A percentile compares a stretch with the other conserved stretches of the same genome.
phyloP scores from a whole-genome alignment of 2,888 invertebrate genomes.

The Meiosimyza platycephala region DNA sequence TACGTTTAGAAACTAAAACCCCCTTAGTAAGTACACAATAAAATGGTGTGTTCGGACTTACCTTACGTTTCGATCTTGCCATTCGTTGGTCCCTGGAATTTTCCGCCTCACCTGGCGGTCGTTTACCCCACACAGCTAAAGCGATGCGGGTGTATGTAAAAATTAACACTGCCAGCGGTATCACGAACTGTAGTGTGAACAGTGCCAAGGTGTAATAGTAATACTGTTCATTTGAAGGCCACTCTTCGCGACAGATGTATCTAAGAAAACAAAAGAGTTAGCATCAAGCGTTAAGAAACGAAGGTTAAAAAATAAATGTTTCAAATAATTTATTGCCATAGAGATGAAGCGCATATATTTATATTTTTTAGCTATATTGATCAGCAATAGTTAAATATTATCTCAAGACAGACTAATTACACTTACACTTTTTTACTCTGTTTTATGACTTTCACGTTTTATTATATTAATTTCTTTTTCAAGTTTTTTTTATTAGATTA shows the following conservation, averaged over 20 bases:
- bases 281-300: not conserved
- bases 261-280: constrained; percentile 60
- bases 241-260: constrained; percentile 79
- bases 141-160: constrained; percentile 90
- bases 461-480: too few species aligned
- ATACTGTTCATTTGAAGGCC: constrained; percentile 74
- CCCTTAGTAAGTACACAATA: too few species aligned
- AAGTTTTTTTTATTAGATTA: too few species aligned
- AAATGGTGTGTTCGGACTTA: constrained; percentile 62
- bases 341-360: too few species aligned
- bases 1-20: too few species aligned
- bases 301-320: too few species aligned
- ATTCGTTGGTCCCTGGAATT: constrained; percentile 83
- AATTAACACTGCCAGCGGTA: constrained; percentile 83
- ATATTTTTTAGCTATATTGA: too few species aligned
- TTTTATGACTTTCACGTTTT: too few species aligned
- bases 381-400: too few species aligned
- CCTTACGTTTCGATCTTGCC: constrained; percentile 89
- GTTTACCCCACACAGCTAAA: constrained; percentile 86
- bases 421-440: too few species aligned
- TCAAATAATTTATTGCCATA: too few species aligned
- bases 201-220: constrained; percentile 82
- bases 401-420: too few species aligned
- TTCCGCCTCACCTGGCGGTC: constrained; percentile 89
- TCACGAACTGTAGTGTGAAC: constrained; percentile 84